Percentiles rank a stretch among this genome's conserved stretches.
Conservation (phyloP, 2,797 vertebrate genomes). For the Salarias fasciatus region DNA sequence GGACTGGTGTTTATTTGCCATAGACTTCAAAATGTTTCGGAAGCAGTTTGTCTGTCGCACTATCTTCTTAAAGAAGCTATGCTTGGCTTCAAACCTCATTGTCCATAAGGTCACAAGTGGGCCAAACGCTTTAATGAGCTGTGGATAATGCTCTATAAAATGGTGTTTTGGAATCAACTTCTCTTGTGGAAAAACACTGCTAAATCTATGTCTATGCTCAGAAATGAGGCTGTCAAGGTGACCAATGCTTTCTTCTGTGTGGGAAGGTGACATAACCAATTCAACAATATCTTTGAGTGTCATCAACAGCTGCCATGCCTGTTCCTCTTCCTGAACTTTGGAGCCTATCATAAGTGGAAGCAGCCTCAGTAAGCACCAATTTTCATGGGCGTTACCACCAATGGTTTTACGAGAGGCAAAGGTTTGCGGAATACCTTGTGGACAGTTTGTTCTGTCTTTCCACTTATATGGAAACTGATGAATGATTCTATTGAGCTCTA, state of each 20-base stretch:
- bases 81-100: constrained; percentile 37
- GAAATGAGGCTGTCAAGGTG: constrained; percentile 39
- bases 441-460: constrained; percentile 44
- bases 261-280: too few relatives aligned
- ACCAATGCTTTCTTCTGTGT: constrained; percentile 44
- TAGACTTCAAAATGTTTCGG: constrained; percentile 45
- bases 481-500: constrained; percentile 40
- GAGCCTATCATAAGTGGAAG: constrained; percentile 37
- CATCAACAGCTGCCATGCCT: constrained; percentile 49
- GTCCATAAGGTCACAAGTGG: constrained; percentile 42
- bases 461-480: constrained; percentile 25
- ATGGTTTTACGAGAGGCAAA: constrained; percentile 42
- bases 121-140: constrained; percentile 46
- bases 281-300: constrained; percentile 43
- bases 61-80: constrained; percentile 40
- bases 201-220: constrained; percentile 42
- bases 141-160: constrained; percentile 40
- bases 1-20: constrained; percentile 42
- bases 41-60: constrained; percentile 44
- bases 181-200: constrained; percentile 24
- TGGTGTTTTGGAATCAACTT: too few relatives aligned
- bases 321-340: constrained; percentile 42
- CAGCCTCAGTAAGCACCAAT: constrained; percentile 44
- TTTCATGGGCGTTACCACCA: constrained; percentile 35
- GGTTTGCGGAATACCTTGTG: constrained; percentile 15